A percentile compares a stretch with the other conserved stretches of the same genome.
phyloP scores from a whole-genome alignment of 2,888 invertebrate genomes.

The Pollenia griseotomentosa region DNA sequence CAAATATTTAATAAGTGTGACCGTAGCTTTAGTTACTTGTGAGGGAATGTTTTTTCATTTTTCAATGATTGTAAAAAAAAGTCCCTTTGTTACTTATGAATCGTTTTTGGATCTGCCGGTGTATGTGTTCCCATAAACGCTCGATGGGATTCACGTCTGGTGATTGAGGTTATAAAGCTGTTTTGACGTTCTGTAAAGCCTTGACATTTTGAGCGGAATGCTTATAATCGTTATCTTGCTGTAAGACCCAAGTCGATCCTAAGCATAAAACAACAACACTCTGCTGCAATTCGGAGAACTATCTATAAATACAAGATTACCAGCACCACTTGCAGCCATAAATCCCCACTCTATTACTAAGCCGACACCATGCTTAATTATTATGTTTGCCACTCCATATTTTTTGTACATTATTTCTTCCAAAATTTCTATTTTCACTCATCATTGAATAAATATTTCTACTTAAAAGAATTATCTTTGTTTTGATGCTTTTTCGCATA shows the following conservation, averaged over 20 bases:
- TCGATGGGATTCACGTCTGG: slow-evolving; percentile 22
- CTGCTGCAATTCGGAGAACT: background rate
- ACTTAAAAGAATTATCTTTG: slow-evolving; percentile 7
- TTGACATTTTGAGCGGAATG: slow-evolving; percentile 18
- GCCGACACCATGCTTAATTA: background rate
- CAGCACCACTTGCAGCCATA: background rate
- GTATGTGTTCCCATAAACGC: no score
- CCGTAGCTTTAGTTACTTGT: slow-evolving; percentile 21
- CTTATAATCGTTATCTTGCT: no score
- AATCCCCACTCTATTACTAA: no score
- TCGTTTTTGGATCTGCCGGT: no score
- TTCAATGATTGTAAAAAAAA: background rate
- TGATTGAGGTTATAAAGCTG: no score
- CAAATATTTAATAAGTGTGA: no score
- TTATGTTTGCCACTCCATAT: slow-evolving; percentile 16
- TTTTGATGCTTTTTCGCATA: slow-evolving; percentile 3
- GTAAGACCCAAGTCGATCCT: slow-evolving; percentile 12
- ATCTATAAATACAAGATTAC: slow-evolving; percentile 9
- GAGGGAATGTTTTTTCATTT: slow-evolving; percentile 19
- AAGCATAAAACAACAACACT: slow-evolving; percentile 20
- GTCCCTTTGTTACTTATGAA: slow-evolving; percentile 22
- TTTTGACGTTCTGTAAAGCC: slow-evolving; percentile 17
- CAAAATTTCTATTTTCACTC: background rate
- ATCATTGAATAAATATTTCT: background rate
- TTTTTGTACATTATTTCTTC: background rate